These are phyloP conservation scores for Hyposoter dolosus DNA, from an alignment of 2,888 invertebrate genomes.

Conservation along the genomic window DNA sequence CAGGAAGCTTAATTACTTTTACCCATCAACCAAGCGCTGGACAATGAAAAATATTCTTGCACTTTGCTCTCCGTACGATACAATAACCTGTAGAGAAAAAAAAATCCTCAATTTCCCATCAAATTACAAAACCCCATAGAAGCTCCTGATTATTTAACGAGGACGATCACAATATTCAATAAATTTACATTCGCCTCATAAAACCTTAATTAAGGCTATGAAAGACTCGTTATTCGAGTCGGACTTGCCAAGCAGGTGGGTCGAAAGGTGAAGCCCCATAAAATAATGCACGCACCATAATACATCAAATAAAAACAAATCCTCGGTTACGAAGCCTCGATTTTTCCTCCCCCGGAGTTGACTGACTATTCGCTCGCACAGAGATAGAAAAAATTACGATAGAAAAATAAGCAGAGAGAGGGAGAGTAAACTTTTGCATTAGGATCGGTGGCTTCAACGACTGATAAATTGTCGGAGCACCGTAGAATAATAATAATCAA, in stretches of 20 bases:
- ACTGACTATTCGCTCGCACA: not conserved
- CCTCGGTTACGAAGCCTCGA: not conserved
- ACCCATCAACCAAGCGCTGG: slow-evolving; percentile 30
- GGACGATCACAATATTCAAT: not conserved
- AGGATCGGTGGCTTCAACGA: slow-evolving; percentile 40
- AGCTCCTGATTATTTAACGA: not conserved
- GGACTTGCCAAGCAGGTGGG: not conserved
- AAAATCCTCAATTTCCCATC: slow-evolving; percentile 1
- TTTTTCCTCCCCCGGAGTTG: not conserved
- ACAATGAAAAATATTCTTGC: slow-evolving; percentile 1
- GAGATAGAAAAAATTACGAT: not conserved
- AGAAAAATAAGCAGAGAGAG: not conserved
- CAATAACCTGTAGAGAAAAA: not conserved
- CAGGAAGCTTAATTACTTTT: slow-evolving; percentile 71
- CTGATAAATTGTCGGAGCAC: slow-evolving; percentile 56
- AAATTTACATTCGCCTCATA: slow-evolving; percentile 13
- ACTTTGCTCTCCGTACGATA: not conserved
- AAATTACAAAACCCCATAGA: not conserved
- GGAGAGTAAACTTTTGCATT: not conserved
- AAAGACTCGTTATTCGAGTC: slow-evolving; percentile 7
- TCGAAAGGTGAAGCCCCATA: not conserved
- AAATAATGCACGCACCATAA: not conserved
- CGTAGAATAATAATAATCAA: slow-evolving; percentile 48
- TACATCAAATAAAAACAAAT: not conserved
- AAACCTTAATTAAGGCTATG: slow-evolving; percentile 38